phyloP scores from a whole-genome alignment of 2,888 invertebrate species.

The Melitaea athalia region DNA sequence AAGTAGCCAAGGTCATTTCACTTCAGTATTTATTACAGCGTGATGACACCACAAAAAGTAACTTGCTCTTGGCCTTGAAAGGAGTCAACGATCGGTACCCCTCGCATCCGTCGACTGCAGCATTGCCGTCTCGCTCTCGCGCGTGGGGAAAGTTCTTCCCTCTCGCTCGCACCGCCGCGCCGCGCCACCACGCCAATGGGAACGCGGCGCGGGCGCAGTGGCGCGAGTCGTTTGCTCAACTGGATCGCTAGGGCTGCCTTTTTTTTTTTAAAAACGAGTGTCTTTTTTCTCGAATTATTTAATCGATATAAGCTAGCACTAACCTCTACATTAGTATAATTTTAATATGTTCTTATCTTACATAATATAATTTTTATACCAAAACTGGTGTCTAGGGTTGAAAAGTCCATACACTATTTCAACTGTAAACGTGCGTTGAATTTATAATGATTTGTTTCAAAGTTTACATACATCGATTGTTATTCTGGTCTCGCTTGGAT shows the following conservation, averaged over 20 bases:
- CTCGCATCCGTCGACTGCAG: conserved; percentile 77
- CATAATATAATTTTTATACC: conserved; percentile 7
- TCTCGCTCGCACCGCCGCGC: conserved; percentile 58
- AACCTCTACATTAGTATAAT: not conserved
- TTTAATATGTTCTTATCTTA: conserved; percentile 14
- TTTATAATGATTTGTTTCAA: conserved; percentile 69
- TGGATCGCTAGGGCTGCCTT: conserved; percentile 75
- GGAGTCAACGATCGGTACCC: conserved; percentile 79
- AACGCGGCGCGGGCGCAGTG: conserved; percentile 72
- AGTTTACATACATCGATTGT: conserved; percentile 56
- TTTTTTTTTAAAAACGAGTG: conserved; percentile 53
- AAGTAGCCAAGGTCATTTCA: conserved; percentile 73
- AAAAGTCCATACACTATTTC: conserved; percentile 52
- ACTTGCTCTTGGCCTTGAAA: conserved; percentile 75
- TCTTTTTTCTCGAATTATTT: conserved; percentile 12
- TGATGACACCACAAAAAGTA: conserved; percentile 71
- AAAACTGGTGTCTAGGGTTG: conserved; percentile 25
- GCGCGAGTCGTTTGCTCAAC: conserved; percentile 76
- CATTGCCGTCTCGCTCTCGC: conserved; percentile 55
- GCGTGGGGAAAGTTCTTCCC: conserved; percentile 37
- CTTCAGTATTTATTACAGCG: conserved; percentile 63
- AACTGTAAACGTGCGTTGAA: conserved; percentile 63
- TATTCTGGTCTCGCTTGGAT: conserved; percentile 57
- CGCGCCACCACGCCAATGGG: conserved; percentile 60
- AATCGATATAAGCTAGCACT: conserved; percentile 13